Conservation (phyloP, 2,113 vertebrate species). For the Nerophis lumbriciformis region DNA sequence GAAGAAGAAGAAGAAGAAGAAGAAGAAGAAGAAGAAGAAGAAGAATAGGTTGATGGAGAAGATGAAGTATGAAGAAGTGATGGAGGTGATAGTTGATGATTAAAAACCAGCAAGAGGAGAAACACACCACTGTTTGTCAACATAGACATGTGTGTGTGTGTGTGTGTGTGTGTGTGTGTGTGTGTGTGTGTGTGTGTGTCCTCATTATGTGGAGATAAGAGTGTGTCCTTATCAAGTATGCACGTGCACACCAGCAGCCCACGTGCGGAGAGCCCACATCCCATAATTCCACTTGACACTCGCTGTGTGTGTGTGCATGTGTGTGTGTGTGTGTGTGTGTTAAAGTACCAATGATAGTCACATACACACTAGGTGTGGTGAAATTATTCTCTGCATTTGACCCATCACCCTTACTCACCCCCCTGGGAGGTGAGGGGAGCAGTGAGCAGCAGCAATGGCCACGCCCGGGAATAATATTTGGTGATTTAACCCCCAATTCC, state of each 20-base stretch:
- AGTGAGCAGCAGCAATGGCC: too few species aligned
- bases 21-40: too few species aligned
- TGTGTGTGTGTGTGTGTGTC: conserved; percentile 60
- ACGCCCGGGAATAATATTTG: too few species aligned
- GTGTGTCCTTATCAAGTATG: conserved; percentile 62
- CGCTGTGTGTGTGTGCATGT: too few species aligned
- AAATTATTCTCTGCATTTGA: too few species aligned
- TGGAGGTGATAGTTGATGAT: conserved; percentile 44
- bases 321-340: background rate
- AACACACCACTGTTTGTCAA: conserved; percentile 62
- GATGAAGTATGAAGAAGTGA: conserved; percentile 3
- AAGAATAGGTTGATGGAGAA: background rate
- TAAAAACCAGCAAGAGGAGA: conserved; percentile 65
- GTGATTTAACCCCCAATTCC: too few species aligned
- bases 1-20: too few species aligned
- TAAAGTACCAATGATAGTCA: too few species aligned
- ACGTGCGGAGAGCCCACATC: conserved; percentile 38
- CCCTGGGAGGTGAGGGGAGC: too few species aligned
- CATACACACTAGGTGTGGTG: too few species aligned
- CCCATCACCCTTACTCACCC: too few species aligned
- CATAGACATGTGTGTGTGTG: conserved; percentile 52
- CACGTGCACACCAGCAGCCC: conserved; percentile 32
- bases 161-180: conserved; percentile 36
- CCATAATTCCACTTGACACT: conserved; percentile 39
- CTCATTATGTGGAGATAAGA: conserved; percentile 67